Evolutionary conservation across 2,113 vertebrate species (phyloP).

Genomic region (Catagonus wagneri): DNA sequence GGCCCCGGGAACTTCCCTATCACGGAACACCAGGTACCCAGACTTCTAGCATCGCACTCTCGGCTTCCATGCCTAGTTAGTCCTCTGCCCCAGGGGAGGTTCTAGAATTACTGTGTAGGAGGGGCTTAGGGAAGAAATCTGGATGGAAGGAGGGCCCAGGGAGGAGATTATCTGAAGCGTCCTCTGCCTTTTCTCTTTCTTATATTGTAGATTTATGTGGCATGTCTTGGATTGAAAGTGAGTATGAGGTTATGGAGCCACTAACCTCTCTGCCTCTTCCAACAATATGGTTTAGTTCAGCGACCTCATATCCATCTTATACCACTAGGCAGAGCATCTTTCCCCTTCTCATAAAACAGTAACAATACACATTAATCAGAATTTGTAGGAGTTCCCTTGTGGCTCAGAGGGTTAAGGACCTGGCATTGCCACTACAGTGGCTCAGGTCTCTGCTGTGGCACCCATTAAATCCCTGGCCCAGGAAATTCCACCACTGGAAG

Average conservation of each 20-base stretch:
- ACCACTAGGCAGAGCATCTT: not conserved
- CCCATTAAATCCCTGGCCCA: no score
- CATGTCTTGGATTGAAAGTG: not conserved
- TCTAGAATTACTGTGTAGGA: not conserved
- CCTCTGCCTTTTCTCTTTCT: not conserved
- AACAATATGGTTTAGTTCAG: not conserved
- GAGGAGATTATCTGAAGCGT: not conserved
- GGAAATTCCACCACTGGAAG: no score
- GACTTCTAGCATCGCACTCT: accelerated
- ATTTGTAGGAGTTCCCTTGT: no score
- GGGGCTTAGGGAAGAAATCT: not conserved
- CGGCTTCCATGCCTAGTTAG: not conserved
- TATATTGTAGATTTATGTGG: not conserved
- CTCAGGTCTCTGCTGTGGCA: no score
- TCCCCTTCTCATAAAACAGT: not conserved
- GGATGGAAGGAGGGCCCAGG: not conserved
- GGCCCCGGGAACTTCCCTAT: not conserved
- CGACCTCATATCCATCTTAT: not conserved
- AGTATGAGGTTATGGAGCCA: not conserved
- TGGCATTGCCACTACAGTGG: no score
- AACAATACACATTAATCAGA: not conserved
- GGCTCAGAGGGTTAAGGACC: no score
- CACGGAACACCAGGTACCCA: no score
- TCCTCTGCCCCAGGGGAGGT: accelerated
- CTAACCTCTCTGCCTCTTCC: not conserved